Evolutionary conservation across 2,113 vertebrate species (phyloP).

Genomic region (Puntigrus tetrazona): DNA sequence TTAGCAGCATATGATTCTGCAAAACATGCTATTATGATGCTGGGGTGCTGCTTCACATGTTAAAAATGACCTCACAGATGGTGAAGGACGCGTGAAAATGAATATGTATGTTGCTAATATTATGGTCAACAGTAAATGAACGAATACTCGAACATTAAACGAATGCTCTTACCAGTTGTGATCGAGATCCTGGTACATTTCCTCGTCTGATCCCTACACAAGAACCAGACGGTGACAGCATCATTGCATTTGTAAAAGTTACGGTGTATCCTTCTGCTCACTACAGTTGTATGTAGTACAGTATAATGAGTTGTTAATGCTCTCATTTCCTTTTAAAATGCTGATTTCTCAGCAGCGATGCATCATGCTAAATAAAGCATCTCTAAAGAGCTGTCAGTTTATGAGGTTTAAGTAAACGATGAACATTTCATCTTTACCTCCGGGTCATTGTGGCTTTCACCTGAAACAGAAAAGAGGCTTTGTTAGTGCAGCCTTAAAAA

Average conservation of each 20-base stretch:
- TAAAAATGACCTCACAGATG: background rate
- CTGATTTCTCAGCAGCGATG: background rate
- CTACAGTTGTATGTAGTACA: background rate
- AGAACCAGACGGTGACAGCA: conserved; percentile 28
- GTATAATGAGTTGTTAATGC: background rate
- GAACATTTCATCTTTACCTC: conserved; percentile 29
- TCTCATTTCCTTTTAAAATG: background rate
- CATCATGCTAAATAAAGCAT: background rate
- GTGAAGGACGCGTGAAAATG: background rate
- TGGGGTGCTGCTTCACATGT: background rate
- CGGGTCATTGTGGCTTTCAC: background rate
- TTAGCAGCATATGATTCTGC: background rate
- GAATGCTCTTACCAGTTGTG: conserved; percentile 65
- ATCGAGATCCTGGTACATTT: conserved; percentile 80
- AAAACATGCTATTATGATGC: background rate
- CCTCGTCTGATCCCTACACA: conserved; percentile 73
- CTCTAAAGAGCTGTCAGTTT: background rate
- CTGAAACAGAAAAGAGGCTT: background rate
- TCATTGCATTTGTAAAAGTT: background rate
- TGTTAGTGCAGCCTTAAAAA: no score
- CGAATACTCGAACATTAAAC: background rate
- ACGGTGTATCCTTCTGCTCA: background rate
- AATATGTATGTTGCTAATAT: no score
- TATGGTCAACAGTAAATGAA: background rate
- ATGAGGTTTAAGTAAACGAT: background rate